A percentile compares a stretch with the other conserved stretches of the same genome.
Evolutionary conservation across 1,140 invertebrate species (phyloP).

Genomic region (Dreissena polymorpha): DNA sequence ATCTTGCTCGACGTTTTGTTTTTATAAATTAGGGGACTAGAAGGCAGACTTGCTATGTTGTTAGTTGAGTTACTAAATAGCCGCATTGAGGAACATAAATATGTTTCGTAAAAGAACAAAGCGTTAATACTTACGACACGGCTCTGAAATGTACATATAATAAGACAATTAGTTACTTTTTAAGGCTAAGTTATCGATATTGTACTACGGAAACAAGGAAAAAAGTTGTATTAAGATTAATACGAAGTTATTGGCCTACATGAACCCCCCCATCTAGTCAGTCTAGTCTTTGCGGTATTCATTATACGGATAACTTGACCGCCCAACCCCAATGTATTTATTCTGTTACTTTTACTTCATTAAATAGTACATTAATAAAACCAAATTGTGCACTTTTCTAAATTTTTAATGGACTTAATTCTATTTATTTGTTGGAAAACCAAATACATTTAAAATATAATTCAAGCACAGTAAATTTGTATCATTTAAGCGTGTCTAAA

Average conservation of each 20-base stretch:
- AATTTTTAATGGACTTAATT: background rate
- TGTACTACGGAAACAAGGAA: background rate
- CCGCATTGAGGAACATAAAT: background rate
- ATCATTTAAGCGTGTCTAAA: background rate
- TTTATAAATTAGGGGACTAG: background rate
- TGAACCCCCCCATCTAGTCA: background rate
- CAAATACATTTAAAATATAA: background rate
- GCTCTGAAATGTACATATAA: conserved; percentile 29
- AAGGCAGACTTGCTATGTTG: background rate
- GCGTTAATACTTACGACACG: conserved; percentile 33
- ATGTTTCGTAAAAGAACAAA: background rate
- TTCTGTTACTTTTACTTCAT: background rate
- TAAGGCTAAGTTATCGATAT: background rate
- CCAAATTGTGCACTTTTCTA: no score
- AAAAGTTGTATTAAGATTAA: background rate
- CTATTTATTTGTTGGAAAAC: background rate
- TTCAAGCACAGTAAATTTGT: background rate
- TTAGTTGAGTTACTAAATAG: background rate
- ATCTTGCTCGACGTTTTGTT: background rate
- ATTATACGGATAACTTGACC: no score
- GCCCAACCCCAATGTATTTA: background rate
- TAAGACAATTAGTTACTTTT: background rate
- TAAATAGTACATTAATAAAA: no score
- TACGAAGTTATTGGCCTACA: background rate
- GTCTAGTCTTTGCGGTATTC: no score